A percentile compares a stretch with the other conserved stretches of the same genome.
These are phyloP conservation scores for Dromius quadrimaculatus DNA, from an alignment of 2,888 invertebrate species.

Conservation along the genomic window DNA sequence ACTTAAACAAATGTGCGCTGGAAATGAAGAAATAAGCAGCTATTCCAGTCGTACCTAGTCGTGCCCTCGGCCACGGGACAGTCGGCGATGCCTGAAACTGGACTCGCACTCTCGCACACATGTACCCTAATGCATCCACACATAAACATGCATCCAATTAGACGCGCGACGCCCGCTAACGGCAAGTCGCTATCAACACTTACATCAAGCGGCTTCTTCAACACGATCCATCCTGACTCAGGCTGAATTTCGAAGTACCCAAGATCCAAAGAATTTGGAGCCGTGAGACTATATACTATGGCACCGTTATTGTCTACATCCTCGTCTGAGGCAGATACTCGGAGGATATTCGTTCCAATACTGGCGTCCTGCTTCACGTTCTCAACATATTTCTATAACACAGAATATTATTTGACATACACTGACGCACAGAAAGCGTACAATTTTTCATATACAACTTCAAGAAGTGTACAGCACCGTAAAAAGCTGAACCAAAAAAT, in stretches of 20 bases:
- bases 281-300: conserved; percentile 90
- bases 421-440: too few relatives aligned
- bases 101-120: conserved; percentile 27
- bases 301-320: conserved; percentile 98
- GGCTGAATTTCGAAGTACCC: conserved; percentile 97
- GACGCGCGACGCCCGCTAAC: conserved; percentile 48
- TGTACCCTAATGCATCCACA: conserved; percentile 8
- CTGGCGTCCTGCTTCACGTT: conserved; percentile 97
- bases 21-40: conserved; percentile 76
- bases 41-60: conserved; percentile 65
- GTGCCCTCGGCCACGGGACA: conserved; percentile 15
- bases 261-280: conserved; percentile 89
- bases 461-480: too few relatives aligned
- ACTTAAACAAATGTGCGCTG: conserved; percentile 81
- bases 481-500: too few relatives aligned
- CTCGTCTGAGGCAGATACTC: conserved; percentile 96
- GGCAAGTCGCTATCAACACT: conserved; percentile 71
- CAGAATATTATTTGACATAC: too few relatives aligned
- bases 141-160: conserved; percentile 4
- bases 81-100: conserved; percentile 33
- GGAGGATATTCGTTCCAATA: conserved; percentile 92
- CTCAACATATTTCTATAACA: conserved; percentile 91
- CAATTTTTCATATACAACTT: too few relatives aligned
- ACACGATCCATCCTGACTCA: conserved; percentile 96
- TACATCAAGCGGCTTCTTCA: conserved; percentile 96